Base-by-base conservation (phyloP, 2,888 invertebrate species). In the Plagodis dolabraria region DNA sequence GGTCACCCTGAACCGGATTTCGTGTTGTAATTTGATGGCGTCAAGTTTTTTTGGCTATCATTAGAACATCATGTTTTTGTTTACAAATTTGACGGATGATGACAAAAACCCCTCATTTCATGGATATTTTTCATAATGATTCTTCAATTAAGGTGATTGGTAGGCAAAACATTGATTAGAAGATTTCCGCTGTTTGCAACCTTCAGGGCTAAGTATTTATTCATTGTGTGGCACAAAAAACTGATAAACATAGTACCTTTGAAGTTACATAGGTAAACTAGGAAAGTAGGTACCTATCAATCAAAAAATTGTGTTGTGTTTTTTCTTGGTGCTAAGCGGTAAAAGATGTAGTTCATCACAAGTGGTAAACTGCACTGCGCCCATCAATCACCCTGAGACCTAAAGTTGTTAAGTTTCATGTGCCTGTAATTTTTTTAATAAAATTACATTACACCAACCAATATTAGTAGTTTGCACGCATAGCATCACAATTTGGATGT, bases 31-130 rank as follows among this genome's bases (percentile, higher is more conserved):
- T 62, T 73, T 66, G 63, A 67, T 66, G 67, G 64, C 68, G 67
- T 69, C 53, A 49, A 62, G 65, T 72, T 74, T 75, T 75, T 71
- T 64, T 52, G 40, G 45, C 58, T 63, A 68, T 74, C 69, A 74
- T 65, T 68, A 60, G 63, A 68, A 68, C 67, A 67, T 69, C 66
- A 58, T 67, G 70, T 74, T 72, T 77, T 77, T 74, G 63, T 69
- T 68, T 61, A 60, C 64, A 56, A 22, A 67, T 65, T 67, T 74
- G 72, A 69, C 66, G 68, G 69, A 56, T 60, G 62, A 64, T 60
- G 60, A 65, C 72, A 67, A 69, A 65, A 72, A 70, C 66, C 57
- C 51, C 59, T 53, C 35, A 65, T 62, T 63, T 64, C 67, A 65
- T 70, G 70, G 62, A 69, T 65, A 61, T 54, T 60, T 65, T 60